phyloP scores from a whole-genome alignment of 2,113 vertebrate genomes.

The Chamaetylas fuelleborni region DNA sequence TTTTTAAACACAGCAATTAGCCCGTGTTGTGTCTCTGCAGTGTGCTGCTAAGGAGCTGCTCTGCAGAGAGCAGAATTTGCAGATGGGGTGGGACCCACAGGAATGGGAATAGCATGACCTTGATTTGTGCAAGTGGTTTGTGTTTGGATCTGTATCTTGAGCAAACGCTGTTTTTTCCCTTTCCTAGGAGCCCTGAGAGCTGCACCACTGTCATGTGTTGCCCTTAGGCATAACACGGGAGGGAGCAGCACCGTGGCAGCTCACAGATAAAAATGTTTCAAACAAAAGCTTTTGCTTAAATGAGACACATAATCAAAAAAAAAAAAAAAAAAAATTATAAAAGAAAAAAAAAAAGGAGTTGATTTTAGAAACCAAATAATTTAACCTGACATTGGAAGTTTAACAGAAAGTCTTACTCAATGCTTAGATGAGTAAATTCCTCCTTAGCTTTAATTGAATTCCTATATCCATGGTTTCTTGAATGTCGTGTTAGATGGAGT shows the following conservation, averaged over 20 bases:
- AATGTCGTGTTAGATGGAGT: background rate
- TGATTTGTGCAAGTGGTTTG: background rate
- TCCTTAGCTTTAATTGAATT: background rate
- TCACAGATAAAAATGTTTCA: background rate
- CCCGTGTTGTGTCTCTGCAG: background rate
- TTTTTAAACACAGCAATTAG: background rate
- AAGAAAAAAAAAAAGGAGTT: background rate
- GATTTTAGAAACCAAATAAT: background rate
- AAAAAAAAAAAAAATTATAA: too few species aligned
- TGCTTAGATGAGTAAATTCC: background rate
- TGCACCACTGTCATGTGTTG: background rate
- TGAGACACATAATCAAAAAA: too few species aligned
- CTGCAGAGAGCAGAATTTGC: background rate
- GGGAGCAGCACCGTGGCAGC: background rate
- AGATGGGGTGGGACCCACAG: background rate
- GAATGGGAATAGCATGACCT: background rate
- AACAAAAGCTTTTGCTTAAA: background rate
- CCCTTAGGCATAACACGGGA: fast-evolving
- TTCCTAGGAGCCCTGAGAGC: background rate
- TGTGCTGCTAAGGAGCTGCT: background rate
- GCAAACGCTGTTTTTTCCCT: background rate
- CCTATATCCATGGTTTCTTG: background rate
- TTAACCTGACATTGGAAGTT: background rate
- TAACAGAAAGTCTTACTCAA: background rate
- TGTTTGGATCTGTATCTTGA: background rate